Evolutionary conservation across 2,888 invertebrate species (phyloP), one percentile per base, ranked within the genome.

Genomic region (Drosophila paranaensis): DNA sequence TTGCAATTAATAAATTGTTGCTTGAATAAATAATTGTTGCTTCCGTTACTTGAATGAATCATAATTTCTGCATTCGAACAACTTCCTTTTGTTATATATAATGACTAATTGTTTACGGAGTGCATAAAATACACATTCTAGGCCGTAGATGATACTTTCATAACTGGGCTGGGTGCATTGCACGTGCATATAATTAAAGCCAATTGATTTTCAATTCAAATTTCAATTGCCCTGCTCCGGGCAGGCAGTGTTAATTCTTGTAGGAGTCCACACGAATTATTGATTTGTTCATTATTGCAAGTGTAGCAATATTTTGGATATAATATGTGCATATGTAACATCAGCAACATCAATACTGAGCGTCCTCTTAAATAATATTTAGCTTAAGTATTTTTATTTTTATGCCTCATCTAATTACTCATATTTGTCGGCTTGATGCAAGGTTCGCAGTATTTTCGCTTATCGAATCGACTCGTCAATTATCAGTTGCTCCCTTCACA

Each of bases 131-230:
- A 27, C 27, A 10, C 46, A 46, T 30, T 50, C 30, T 48, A 48
- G 30, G 48, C n/a, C 25, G 10, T 0, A 20, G 42, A 33, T 45
- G 9, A 20, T 27, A 16, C 27, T 43, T 13, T n/a, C 25, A 25
- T 54, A 77, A 64, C 57, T 69, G 35, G 60, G 50, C 56, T 43
- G 53, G 39, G 86, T 82, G 63, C 88, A 77, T 77, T 82, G 83
- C 84, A 84, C 86, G 79, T 84, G 84, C 79, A 75, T 0, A n/a
- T 46, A 82, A 86, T 83, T 83, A 25, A 81, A 70, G 70, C 68
- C 83, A 86, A 86, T 88, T 88, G 51, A 71, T 46, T 51, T 68
- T 39, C 30, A 79, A 61, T 63, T 53, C 25, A 9, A 2, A 30
- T 11, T 53, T 10, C 27, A 48, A 77, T 77, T 79, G 57, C 8